phyloP scores from a whole-genome alignment of 2,797 vertebrate species.

The Cossypha dichroa region DNA sequence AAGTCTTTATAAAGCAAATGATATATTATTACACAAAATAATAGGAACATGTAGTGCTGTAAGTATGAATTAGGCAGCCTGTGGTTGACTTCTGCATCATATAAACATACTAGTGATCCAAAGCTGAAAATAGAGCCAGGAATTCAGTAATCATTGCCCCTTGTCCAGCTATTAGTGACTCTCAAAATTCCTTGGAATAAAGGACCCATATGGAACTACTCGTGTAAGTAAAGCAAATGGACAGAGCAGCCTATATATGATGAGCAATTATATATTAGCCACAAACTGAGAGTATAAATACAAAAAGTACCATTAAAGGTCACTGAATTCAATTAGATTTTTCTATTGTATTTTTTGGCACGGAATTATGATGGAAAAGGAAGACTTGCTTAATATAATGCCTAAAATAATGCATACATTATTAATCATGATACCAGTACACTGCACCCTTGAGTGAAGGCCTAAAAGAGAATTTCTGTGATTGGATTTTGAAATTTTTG shows the following conservation, averaged over 20 bases:
- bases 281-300: background rate
- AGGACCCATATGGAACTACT: background rate
- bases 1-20: constrained; percentile 63
- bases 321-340: background rate
- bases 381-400: background rate
- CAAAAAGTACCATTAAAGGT: background rate
- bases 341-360: background rate
- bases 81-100: constrained; percentile 65
- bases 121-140: constrained; percentile 2
- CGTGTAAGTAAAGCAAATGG: background rate
- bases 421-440: background rate
- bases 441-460: background rate
- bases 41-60: constrained; percentile 51
- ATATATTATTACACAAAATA: constrained; percentile 75
- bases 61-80: constrained; percentile 70
- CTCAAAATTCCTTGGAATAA: background rate
- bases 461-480: background rate
- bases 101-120: constrained; percentile 30
- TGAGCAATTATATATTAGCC: background rate
- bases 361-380: background rate
- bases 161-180: constrained; percentile 19
- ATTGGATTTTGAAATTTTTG: background rate
- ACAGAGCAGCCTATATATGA: background rate
- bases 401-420: background rate
- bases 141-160: constrained; percentile 4